Conservation (phyloP, 2,113 vertebrate genomes). For the Esox niger region DNA sequence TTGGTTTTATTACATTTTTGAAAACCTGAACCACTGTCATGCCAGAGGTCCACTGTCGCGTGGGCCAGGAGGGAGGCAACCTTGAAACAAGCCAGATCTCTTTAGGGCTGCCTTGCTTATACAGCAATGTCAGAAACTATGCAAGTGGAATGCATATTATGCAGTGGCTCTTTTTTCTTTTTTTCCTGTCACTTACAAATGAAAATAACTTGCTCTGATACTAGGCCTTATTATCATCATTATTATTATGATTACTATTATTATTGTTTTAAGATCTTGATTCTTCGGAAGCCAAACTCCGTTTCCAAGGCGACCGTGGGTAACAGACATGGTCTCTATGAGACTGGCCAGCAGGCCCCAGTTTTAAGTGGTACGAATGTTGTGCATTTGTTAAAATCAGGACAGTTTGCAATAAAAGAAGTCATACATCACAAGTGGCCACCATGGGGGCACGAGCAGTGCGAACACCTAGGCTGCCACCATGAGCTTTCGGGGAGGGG, state of each 20-base stretch:
- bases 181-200: constrained; percentile 52
- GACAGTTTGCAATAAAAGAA: constrained; percentile 99
- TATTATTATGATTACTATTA: constrained; percentile 48
- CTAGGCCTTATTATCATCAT: constrained; percentile 76
- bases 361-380: constrained; percentile 99
- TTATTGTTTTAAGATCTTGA: constrained; percentile 94
- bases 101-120: constrained; percentile 58
- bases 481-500: constrained; percentile 90
- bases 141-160: constrained; percentile 77
- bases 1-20: constrained; percentile 1
- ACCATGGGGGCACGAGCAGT: constrained; percentile 90
- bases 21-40: background rate
- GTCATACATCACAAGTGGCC: constrained; percentile 78
- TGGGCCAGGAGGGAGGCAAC: constrained; percentile 29
- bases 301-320: constrained; percentile 93
- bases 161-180: constrained; percentile 44
- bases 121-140: constrained; percentile 73
- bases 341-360: constrained; percentile 98
- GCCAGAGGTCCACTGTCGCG: background rate
- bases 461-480: constrained; percentile 94
- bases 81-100: constrained; percentile 42
- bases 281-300: constrained; percentile 94
- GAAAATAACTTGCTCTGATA: constrained; percentile 66
- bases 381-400: constrained; percentile 99
- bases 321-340: constrained; percentile 99